Base-by-base conservation (phyloP, 2,113 vertebrate species). In the Turnix velox region DNA sequence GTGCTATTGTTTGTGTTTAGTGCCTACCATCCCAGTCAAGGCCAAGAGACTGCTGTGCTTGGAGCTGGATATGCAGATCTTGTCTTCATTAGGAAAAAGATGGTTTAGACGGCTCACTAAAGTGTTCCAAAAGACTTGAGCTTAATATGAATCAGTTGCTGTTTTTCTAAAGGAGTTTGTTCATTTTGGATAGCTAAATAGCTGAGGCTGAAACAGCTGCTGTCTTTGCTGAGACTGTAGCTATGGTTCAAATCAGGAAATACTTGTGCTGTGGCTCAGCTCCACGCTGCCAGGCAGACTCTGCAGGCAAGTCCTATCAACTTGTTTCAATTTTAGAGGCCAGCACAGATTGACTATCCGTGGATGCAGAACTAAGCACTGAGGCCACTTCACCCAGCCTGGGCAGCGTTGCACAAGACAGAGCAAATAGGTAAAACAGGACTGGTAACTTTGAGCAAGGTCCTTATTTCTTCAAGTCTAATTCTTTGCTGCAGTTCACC, bases 101-200 rank as follows among this genome's bases (percentile, higher is more conserved):
- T 67, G 82, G 76, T 87, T 96, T 82, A 45, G 54, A 87, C 86
- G 69, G 82, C 59, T 79, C 10, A 3, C 54, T 68, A 5, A 84
- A 92, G 33, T 16, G 33, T 87, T 89, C 86, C 62, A 31, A 87
- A 85, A 73, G 82, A 19, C 63, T 73, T 43, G 39, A 80, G 88
- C 80, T 89, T 95, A 96, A 94, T 45, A 27, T 37, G 37, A 82
- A 63, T 91, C 78, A 82, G 78, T 91, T 79, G 81, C 52, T 89
- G 59, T 71, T 94, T 79, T 88, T 86, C 51, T 88, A 23, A 75
- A 69, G 63, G 59, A 16, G 23, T 39, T 93, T 77, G 62, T 68
- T 90, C n/a, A 84, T 17, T 80, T 66, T 12, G 62, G 69, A 68
- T 57, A 69, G 65, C 84, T 90, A 37, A 54, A 66, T 79, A n/a